Evolutionary conservation across 2,888 invertebrate genomes (phyloP), one percentile per base, ranked within the genome.

Genomic region (Papilio protenor): DNA sequence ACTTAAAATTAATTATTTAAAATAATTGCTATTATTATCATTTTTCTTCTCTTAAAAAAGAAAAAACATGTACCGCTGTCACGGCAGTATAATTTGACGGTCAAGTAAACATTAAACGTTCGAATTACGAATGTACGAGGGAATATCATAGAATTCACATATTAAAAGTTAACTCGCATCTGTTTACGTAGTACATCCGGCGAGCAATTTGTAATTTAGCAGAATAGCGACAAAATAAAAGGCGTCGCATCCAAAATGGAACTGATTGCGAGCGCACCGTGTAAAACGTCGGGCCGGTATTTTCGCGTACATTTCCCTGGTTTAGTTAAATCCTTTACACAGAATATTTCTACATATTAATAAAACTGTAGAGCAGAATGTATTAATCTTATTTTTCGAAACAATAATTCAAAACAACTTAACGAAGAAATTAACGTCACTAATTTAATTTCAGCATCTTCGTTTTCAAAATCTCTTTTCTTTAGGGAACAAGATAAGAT

Each of bases 191-290:
- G 69, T 69, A 40, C 21, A 75, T 69, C 40, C 75, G 8, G 23
- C 66, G 10, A 69, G 75, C 66, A 75, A 75, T 75, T 75, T 75
- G 75, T 75, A 75, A 75, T 75, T 75, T 55, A 69, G 66, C 55
- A 45, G 69, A 75, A 75, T 40, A 75, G 75, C 40, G 75, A 69
- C 75, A 75, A 66, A 75, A 75, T 69, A 75, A 75, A 75, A 75
- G 23, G 45, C 55, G 40, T 69, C 14, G 75, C 69, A 69, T 69
- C 55, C 75, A 55, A 40, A 40, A 75, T 40, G 75, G 75, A 66
- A 69, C 69, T 75, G 75, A 75, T 75, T 75, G 75, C 75, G 69
- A 75, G 40, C 52, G 52, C 40, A 40, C 52, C 75, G 55, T 55
- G 55, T 75, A 66, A 75, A 75, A 75, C 47, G 74, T 75, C 64